These are phyloP conservation scores for Mormyrus proboscirostris DNA, from an alignment of 2,797 vertebrate genomes.

Conservation along the genomic window DNA sequence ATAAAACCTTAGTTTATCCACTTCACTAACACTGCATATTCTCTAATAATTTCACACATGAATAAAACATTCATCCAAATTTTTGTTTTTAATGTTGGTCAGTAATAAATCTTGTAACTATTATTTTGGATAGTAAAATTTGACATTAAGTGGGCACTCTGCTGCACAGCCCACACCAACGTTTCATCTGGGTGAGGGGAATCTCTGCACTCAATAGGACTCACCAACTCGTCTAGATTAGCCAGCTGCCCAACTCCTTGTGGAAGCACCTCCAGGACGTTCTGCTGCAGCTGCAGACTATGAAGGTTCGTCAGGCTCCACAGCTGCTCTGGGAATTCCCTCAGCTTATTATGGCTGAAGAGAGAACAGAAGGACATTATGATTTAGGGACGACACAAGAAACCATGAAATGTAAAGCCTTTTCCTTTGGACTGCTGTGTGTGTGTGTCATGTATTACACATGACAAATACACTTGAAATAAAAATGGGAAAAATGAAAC, in stretches of 20 bases:
- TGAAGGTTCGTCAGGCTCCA: slow-evolving; percentile 58
- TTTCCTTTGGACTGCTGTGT: not conserved
- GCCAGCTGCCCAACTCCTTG: slow-evolving; percentile 63
- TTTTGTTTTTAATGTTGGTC: not conserved
- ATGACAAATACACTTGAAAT: not conserved
- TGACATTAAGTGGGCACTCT: not conserved
- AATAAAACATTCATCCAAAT: not conserved
- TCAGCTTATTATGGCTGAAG: slow-evolving; percentile 73
- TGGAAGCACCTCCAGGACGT: slow-evolving; percentile 60
- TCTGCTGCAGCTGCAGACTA: slow-evolving; percentile 70
- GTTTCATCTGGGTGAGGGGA: not conserved
- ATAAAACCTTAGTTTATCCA: not conserved
- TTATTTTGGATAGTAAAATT: not conserved
- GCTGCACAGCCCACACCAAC: not conserved
- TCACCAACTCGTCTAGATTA: slow-evolving; percentile 73
- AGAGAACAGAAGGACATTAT: slow-evolving; percentile 22
- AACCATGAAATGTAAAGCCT: not conserved
- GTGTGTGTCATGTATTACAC: not conserved
- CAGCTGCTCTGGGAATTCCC: slow-evolving; percentile 62
- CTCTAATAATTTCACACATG: not conserved
- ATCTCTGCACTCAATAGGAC: slow-evolving; percentile 19
- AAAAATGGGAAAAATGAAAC: not conserved
- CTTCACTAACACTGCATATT: not conserved
- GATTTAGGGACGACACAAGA: not conserved
- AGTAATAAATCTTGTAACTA: not conserved